Evolutionary conservation across 2,888 invertebrate species (phyloP), one percentile per base, ranked within the genome.

Genomic region (Onthophagus sagittarius): DNA sequence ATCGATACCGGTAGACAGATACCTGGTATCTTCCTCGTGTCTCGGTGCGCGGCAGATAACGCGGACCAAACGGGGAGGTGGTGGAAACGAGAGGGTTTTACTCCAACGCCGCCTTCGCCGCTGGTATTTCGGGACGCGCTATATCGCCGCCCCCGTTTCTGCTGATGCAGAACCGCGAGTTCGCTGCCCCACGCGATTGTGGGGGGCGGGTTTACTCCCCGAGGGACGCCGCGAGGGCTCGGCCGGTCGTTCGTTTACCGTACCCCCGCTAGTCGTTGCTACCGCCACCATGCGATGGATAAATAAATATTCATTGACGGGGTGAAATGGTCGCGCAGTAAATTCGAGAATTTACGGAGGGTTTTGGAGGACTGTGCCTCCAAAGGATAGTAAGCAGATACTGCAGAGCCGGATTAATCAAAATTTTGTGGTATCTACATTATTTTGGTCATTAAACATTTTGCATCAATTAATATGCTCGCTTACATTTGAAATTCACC

Each of bases 321-420:
- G 71, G 71, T 15, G 71, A 53, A 53, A 62, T 71, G 62, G 71
- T 62, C 62, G 71, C 23, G 71, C 67, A 67, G 71, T 71, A 71
- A 71, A 71, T 71, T 71, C 62, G 71, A 71, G 53, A 71, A 71
- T 71, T 71, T 62, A 71, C 71, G 62, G 71, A 71, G 71, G 71
- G 71, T 15, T 71, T 62, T 23, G 62, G 62, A 62, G 23, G 31
- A 23, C 67, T 23, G 6, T 23, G 33, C 5, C 33, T 53, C 39
- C 7, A 53, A 53, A 4, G 39, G 39, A 53, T 11, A 9, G 39
- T 53, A 53, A 53, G 39, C 39, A 14, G 63, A 63, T 63, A 15
- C 15, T 63, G n/a, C 65, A 65, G 65, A 15, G 11, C 7, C n/a
- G 65, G 39, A 53, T 53, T 53, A 53, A 53, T 53, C 39, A 53